Conservation (phyloP, 2,888 invertebrate species). For the Drosophila pegasa region DNA sequence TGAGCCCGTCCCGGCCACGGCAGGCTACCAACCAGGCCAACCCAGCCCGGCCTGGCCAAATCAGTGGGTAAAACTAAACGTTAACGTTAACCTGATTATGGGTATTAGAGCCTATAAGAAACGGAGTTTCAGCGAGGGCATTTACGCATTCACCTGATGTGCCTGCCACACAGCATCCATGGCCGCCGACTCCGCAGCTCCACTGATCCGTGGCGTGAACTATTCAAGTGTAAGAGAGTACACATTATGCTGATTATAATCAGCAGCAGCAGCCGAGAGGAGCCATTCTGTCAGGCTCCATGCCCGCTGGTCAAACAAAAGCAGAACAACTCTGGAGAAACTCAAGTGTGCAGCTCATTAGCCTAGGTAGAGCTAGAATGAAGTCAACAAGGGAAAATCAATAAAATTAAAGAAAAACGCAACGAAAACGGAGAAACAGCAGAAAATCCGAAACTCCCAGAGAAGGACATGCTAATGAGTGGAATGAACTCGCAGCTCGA, state of each 20-base stretch:
- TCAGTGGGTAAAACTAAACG: constrained; percentile 80
- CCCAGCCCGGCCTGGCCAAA: constrained; percentile 56
- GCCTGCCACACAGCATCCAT: constrained; percentile 5
- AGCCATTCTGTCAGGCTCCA: constrained; percentile 50
- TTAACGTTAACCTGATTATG: constrained; percentile 78
- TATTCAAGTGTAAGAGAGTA: constrained; percentile 80
- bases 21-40: constrained; percentile 34
- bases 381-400: constrained; percentile 66
- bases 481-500: constrained; percentile 68
- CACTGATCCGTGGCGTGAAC: constrained; percentile 79
- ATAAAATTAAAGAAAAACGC: constrained; percentile 74
- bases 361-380: constrained; percentile 36
- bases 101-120: constrained; percentile 80
- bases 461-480: constrained; percentile 70
- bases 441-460: constrained; percentile 14
- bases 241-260: constrained; percentile 81
- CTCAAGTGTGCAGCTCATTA: constrained; percentile 74
- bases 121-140: constrained; percentile 27
- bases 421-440: constrained; percentile 16
- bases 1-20: constrained; percentile 6
- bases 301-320: constrained; percentile 49
- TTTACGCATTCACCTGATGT: constrained; percentile 39
- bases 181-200: constrained; percentile 16
- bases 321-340: constrained; percentile 9
- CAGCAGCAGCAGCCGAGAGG: constrained; percentile 59